Percentiles rank a stretch among this genome's conserved stretches.
Conservation (phyloP, 37 sponge, comb jelly and placozoan genomes). For the Aphrocallistes beatrix region DNA sequence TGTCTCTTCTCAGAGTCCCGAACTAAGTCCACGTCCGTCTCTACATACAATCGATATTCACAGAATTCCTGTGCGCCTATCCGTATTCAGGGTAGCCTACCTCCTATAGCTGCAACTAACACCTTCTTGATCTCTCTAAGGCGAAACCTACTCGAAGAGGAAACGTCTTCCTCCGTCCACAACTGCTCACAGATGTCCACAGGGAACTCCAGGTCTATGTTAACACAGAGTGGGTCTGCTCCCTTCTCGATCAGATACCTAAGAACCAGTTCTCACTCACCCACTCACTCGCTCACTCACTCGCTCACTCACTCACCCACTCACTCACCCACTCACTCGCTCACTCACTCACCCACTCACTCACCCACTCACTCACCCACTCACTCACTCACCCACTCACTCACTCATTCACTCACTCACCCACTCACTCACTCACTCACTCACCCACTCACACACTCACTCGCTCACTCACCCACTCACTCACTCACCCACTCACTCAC, state of each 20-base stretch:
- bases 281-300: not conserved
- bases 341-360: no score
- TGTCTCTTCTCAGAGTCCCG: not conserved
- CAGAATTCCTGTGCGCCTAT: no score
- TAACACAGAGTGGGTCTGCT: not conserved
- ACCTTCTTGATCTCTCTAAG: slow-evolving; percentile 4
- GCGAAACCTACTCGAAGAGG: not conserved
- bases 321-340: not conserved
- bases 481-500: not conserved
- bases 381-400: not conserved
- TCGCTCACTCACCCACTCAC: not conserved
- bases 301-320: not conserved
- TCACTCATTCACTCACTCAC: no score
- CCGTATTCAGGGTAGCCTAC: no score
- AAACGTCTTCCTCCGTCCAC: not conserved
- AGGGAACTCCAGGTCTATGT: slow-evolving; percentile 9
- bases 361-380: not conserved
- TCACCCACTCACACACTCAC: not conserved
- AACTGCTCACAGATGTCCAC: not conserved
- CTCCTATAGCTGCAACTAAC: not conserved
- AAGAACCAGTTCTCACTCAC: not conserved
- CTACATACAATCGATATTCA: no score
- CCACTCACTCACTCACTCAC: not conserved
- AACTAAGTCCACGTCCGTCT: not conserved
- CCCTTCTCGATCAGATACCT: not conserved